Evolutionary conservation across 2,797 vertebrate genomes (phyloP), one percentile per base, ranked within the genome.

Genomic region (Sarcoramphus papa): DNA sequence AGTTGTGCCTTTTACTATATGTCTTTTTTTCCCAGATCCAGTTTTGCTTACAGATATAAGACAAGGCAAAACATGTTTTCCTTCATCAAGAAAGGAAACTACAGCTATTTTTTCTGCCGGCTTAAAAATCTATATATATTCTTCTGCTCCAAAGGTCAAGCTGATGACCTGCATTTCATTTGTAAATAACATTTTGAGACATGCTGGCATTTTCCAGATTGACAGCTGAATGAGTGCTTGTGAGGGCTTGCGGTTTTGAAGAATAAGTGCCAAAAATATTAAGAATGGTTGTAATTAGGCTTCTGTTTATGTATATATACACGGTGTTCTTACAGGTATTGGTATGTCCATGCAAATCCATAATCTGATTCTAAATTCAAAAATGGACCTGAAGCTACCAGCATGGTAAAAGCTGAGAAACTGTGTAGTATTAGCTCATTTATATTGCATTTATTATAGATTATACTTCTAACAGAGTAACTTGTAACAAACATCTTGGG

Each of bases 41-140:
- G 25, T 90, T 95, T 94, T 95, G 79, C 82, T 95, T 96, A 83
- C 75, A 43, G 74, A 81, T 79, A 85, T 31, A 56, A 92, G 78
- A 75, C 88, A 95, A 85, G 83, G 96, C 84, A 98, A 98, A 98
- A 97, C 94, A 96, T 97, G 87, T 96, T 98, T 97, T 98, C 28
- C 65, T 93, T 94, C 91, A 94, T 83, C 63, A 92, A 69, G 73
- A 94, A 91, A 97, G 90, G 92, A 97, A 98, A 94, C 65, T 15
- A 62, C 85, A 92, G 64, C 68, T 80, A 81, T 92, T 95, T 85
- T 93, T 95, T 85, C 90, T 85, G 33, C 30, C 50, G 27, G 75
- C 89, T 83, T 90, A 17, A 87, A 94, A 51, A 84, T 37, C 37
- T 51, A 53, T n/a, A 28, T 30, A 24, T 50, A 43, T 54, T 91